These are phyloP conservation scores for Hymenopus coronatus DNA, from an alignment of 2,888 invertebrate genomes.

Conservation along the genomic window DNA sequence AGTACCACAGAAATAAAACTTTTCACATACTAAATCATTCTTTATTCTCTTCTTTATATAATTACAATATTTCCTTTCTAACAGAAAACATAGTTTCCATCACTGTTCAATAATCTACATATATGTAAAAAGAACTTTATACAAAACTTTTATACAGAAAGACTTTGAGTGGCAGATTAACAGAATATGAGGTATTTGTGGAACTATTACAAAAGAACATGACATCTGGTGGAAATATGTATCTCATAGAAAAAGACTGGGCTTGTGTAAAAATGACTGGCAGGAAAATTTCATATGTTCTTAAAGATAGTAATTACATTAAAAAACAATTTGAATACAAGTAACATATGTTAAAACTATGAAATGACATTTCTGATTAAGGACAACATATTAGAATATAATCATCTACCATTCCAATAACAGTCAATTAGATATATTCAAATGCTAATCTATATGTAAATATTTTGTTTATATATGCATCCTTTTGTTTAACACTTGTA, in stretches of 20 bases:
- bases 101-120: slow-evolving; percentile 2
- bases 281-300: not conserved
- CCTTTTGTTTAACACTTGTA: not conserved
- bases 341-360: slow-evolving; percentile 10
- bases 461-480: not conserved
- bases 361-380: not conserved
- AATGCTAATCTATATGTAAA: not conserved
- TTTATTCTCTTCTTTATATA: not conserved
- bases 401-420: slow-evolving; percentile 1
- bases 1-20: not conserved
- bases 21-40: not conserved
- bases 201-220: not conserved
- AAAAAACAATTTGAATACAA: slow-evolving; percentile 1
- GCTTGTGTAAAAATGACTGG: not conserved
- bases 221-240: not conserved
- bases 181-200: slow-evolving; percentile 17
- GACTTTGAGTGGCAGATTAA: not conserved
- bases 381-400: not conserved
- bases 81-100: not conserved
- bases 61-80: not conserved
- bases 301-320: not conserved
- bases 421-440: not conserved
- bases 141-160: not conserved
- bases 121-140: not conserved
- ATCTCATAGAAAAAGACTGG: not conserved